These are phyloP conservation scores for Grapholita molesta DNA, from an alignment of 1,140 invertebrate genomes.

Conservation along the genomic window DNA sequence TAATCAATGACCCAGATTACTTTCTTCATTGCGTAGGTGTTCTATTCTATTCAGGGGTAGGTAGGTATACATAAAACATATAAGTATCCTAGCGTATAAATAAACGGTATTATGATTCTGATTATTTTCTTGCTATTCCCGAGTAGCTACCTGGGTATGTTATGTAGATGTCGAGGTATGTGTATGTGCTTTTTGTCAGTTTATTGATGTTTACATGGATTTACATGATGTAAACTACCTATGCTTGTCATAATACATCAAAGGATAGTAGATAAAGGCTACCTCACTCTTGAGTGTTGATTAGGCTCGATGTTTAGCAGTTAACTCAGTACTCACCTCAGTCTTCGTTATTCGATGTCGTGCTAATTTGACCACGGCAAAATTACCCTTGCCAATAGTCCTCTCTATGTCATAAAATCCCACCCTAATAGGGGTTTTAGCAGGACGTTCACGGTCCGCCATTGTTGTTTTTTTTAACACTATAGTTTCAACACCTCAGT, in stretches of 20 bases:
- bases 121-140: too few species aligned
- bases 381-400: constrained; percentile 99
- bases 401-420: constrained; percentile 98
- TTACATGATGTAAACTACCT: not conserved
- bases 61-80: not conserved
- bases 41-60: not conserved
- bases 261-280: not conserved
- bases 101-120: too few species aligned
- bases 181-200: not conserved
- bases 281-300: not conserved
- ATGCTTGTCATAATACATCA: too few species aligned
- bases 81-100: not conserved
- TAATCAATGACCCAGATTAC: not conserved
- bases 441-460: constrained; percentile 79
- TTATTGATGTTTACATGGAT: not conserved
- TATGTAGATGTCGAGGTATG: not conserved
- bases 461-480: constrained; percentile 69
- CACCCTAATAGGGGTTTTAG: constrained; percentile 91
- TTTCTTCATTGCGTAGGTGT: not conserved
- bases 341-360: constrained; percentile 98
- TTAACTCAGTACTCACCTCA: constrained; percentile 91
- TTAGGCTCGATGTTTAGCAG: not conserved
- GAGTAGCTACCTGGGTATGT: too few species aligned
- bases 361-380: constrained; percentile 98
- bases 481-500: constrained; percentile 51